Conservation (phyloP, 2,113 vertebrate genomes). For the Podiceps cristatus region DNA sequence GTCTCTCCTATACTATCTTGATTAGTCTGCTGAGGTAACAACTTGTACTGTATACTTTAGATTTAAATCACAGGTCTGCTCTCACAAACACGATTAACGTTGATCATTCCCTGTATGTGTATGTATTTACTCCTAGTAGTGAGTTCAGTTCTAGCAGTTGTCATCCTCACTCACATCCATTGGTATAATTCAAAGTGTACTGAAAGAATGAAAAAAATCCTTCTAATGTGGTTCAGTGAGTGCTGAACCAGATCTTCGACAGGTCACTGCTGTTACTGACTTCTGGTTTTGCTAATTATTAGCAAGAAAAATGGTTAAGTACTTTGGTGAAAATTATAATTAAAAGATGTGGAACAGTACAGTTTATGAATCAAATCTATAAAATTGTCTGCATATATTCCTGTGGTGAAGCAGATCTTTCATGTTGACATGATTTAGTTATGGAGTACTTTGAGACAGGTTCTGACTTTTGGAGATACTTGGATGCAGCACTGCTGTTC, state of each 20-base stretch:
- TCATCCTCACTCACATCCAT: neutral
- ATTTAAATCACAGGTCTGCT: too few relatives aligned
- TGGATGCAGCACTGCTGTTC: neutral
- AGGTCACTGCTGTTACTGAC: neutral
- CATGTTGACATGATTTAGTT: neutral
- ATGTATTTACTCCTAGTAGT: neutral
- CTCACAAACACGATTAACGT: too few relatives aligned
- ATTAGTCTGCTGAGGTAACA: too few relatives aligned
- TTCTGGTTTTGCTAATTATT: neutral
- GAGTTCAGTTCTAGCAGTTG: neutral
- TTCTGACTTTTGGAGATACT: neutral
- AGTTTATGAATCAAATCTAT: neutral
- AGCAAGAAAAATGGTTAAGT: neutral
- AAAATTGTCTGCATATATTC: neutral
- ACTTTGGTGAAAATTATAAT: neutral
- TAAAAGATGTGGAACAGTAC: neutral
- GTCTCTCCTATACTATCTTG: too few relatives aligned
- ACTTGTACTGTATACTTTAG: too few relatives aligned
- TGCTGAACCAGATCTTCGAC: neutral
- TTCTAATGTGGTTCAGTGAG: neutral
- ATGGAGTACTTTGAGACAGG: neutral
- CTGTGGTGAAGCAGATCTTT: neutral
- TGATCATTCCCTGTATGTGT: too few relatives aligned
- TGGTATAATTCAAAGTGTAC: neutral
- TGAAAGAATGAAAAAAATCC: neutral